phyloP scores from a whole-genome alignment of 2,113 vertebrate genomes.

The Lethenteron reissneri region DNA sequence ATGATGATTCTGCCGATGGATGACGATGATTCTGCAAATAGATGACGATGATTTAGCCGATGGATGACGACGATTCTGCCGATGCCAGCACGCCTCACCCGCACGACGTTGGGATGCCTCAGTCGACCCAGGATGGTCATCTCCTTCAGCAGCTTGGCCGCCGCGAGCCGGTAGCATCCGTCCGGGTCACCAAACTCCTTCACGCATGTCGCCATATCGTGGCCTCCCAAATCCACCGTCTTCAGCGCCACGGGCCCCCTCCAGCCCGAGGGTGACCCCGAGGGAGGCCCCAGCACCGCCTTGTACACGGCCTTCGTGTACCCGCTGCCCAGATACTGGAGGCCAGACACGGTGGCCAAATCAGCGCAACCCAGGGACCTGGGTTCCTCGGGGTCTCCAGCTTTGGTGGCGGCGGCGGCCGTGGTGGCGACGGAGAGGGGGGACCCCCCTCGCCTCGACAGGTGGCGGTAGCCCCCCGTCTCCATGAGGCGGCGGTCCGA shows the following conservation, averaged over 20 bases:
- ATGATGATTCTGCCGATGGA: no score
- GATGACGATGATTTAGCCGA: no score
- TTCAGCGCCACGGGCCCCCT: slow-evolving; percentile 23
- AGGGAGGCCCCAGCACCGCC: slow-evolving; percentile 13
- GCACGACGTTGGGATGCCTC: slow-evolving; percentile 38
- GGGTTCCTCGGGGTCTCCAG: not conserved
- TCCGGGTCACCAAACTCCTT: slow-evolving; percentile 25
- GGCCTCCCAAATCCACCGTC: slow-evolving; percentile 37
- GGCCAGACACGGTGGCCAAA: slow-evolving; percentile 21
- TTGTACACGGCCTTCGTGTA: slow-evolving; percentile 36
- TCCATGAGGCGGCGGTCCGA: slow-evolving; percentile 1
- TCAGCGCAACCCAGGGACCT: slow-evolving; percentile 29
- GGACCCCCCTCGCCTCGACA: no score
- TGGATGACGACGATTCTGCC: no score
- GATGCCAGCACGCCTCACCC: slow-evolving; percentile 20
- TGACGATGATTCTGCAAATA: no score
- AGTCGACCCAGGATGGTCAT: slow-evolving; percentile 36
- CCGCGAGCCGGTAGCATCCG: slow-evolving; percentile 36
- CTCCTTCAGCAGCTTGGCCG: slow-evolving; percentile 50
- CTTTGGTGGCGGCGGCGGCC: not conserved
- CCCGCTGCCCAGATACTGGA: slow-evolving; percentile 27
- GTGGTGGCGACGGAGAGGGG: no score
- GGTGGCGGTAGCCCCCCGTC: not conserved
- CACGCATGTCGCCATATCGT: slow-evolving; percentile 43
- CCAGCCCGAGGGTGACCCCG: slow-evolving; percentile 12